Conservation (phyloP, 2,797 vertebrate genomes). For the Glossophaga mutica region DNA sequence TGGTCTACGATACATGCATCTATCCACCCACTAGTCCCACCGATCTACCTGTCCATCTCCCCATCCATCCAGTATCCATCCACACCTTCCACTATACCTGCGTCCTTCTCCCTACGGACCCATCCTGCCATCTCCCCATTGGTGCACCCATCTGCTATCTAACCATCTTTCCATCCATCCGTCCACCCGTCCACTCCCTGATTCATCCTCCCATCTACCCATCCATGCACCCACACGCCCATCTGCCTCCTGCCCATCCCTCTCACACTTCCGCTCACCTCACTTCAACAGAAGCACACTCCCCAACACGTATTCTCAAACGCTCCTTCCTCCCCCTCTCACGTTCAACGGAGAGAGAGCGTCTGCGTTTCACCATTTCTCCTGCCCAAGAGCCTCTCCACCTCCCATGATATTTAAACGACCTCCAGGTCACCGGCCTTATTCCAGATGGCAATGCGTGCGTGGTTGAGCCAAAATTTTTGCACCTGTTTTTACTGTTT, state of each 20-base stretch:
- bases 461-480: accelerated
- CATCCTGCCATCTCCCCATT: no score
- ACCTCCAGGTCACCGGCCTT: accelerated
- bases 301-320: neutral
- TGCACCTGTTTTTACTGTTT: accelerated
- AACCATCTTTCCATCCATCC: neutral
- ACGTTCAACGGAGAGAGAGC: neutral
- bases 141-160: no score
- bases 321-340: accelerated
- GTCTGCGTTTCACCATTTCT: no score
- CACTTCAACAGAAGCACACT: neutral
- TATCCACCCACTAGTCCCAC: no score
- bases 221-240: no score
- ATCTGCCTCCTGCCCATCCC: neutral
- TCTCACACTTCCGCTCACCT: neutral
- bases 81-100: neutral
- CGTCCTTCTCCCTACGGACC: no score
- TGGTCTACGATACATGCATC: no score
- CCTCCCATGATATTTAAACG: accelerated
- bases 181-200: neutral
- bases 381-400: accelerated
- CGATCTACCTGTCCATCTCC: no score
- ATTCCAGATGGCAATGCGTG: accelerated
- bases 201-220: neutral
- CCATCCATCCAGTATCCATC: no score